phyloP scores from a whole-genome alignment of 2,888 invertebrate genomes.

The Belgica antarctica region DNA sequence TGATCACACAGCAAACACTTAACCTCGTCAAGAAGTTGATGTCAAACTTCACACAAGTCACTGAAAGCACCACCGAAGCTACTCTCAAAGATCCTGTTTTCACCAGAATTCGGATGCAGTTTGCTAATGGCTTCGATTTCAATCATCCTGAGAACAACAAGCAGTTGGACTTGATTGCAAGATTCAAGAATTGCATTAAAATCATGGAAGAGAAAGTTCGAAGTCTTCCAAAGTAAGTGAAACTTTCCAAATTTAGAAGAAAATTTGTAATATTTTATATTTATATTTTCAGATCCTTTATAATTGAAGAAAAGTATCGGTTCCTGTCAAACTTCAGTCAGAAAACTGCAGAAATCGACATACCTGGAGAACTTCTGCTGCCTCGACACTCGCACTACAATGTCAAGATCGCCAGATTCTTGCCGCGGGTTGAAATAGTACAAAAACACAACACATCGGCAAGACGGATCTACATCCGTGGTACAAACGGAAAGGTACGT shows the following conservation, averaged over 20 bases:
- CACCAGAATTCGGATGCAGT: constrained; percentile 93
- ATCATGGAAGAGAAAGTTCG: constrained; percentile 92
- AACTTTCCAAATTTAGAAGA: no score
- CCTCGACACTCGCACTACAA: constrained; percentile 96
- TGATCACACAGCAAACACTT: constrained; percentile 89
- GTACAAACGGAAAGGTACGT: constrained; percentile 81
- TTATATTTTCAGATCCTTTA: constrained; percentile 67
- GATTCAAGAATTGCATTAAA: constrained; percentile 95
- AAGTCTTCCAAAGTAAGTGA: constrained; percentile 79
- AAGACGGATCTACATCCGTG: constrained; percentile 83
- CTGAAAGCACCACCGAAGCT: constrained; percentile 84
- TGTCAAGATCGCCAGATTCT: constrained; percentile 91
- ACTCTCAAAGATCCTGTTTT: constrained; percentile 95
- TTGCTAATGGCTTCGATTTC: constrained; percentile 94
- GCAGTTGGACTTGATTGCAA: constrained; percentile 88
- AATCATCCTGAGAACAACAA: constrained; percentile 85
- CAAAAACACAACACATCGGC: constrained; percentile 94
- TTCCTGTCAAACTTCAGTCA: constrained; percentile 93
- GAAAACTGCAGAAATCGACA: constrained; percentile 92
- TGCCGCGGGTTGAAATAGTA: constrained; percentile 94
- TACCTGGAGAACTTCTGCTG: constrained; percentile 91
- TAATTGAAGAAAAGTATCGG: constrained; percentile 94
- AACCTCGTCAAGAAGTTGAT: constrained; percentile 95
- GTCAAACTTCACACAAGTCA: constrained; percentile 83
- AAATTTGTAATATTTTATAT: constrained; percentile 8